Base-by-base conservation (phyloP, 2,797 vertebrate species). In the Microctenopoma steveboyesi region DNA sequence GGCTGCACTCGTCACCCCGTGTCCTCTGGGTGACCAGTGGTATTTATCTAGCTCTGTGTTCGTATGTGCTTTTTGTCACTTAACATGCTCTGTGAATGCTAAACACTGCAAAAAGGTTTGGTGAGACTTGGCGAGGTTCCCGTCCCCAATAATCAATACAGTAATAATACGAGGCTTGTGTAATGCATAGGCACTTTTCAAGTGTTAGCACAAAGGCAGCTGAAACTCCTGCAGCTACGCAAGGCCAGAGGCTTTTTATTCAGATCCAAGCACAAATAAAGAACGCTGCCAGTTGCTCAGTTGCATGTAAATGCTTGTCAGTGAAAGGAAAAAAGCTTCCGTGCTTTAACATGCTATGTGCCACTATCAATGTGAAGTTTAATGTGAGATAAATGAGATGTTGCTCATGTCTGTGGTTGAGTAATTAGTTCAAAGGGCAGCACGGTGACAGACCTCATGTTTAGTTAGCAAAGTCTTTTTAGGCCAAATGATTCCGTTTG, bases 301-400 rank as follows among this genome's bases (percentile, higher is more conserved):
- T 33, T 57, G 40, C 77, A 43, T 63, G 74, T 75, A 30, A 64
- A 7, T 49, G 55, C 68, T 59, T 79, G 76, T 71, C 40, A 22
- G 49, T 49, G 39, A 64, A 64, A 65, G 63, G 25, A 40, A 69
- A 40, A 69, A 55, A 64, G 43, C 28, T 4, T 50, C 50, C 1
- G 1, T 7, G 4, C 28, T n/a, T 7, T 33, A 33, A 33, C 62
- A 12, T n/a, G 3, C 5, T 33, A 43, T 13, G 28, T 35, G 46
- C 64, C 53, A 40, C 35, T 42, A 54, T 43, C 47, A 18, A 54
- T 33, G 30, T 33, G 1, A 6, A 7, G 30, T 33, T 5, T 33
- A 33, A 33, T 8, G 22, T 4, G 14, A 18, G 6, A 45, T 37
- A 2, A 12, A 9, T 3, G 18, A 45, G n/a, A 8, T 8, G 5